phyloP scores from a whole-genome alignment of 2,797 vertebrate genomes.

The Tragopan temminckii region DNA sequence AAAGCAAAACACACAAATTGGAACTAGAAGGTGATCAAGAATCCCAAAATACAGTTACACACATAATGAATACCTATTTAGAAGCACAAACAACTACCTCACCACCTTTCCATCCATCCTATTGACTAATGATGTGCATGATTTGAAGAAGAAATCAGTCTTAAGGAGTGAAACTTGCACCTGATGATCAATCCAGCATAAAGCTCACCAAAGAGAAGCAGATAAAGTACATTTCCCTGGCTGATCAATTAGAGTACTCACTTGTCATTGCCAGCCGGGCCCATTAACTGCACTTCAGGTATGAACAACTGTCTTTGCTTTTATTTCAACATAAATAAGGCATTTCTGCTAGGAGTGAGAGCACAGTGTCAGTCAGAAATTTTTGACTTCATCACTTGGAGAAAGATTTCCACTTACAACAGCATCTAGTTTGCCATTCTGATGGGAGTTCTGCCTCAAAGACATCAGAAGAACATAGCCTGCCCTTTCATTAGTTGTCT shows the following conservation, averaged over 20 bases:
- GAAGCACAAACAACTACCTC: conserved; percentile 55
- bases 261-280: neutral
- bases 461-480: neutral
- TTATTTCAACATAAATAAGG: conserved; percentile 16
- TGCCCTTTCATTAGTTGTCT: neutral
- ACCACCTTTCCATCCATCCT: conserved; percentile 42
- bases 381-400: neutral
- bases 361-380: neutral
- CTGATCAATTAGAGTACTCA: conserved; percentile 16
- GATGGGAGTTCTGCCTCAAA: neutral
- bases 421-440: neutral
- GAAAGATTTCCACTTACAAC: neutral
- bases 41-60: neutral
- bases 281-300: neutral
- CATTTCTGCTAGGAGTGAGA: neutral
- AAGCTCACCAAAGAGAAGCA: neutral
- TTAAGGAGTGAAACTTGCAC: conserved; percentile 20
- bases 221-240: conserved; percentile 13
- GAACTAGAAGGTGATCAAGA: neutral
- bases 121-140: neutral
- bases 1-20: neutral
- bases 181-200: conserved; percentile 45
- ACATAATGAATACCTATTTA: conserved; percentile 14
- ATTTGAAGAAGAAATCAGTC: conserved; percentile 51
- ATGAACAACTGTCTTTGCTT: neutral